A percentile compares a stretch with the other conserved stretches of the same genome.
phyloP scores from a whole-genome alignment of 2,113 vertebrate species.

The Aegypius monachus region DNA sequence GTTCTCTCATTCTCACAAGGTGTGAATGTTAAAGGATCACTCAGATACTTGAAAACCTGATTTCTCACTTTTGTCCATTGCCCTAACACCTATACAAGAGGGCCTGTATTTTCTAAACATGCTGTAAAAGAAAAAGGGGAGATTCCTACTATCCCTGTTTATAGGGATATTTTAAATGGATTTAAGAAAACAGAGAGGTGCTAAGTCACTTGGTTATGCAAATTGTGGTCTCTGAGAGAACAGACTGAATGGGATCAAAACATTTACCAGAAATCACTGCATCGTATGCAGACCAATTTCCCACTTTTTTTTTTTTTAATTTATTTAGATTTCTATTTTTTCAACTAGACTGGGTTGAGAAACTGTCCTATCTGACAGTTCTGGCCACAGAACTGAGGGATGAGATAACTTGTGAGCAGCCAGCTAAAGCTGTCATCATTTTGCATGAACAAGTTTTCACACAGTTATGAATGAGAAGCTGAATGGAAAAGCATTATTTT shows the following conservation, averaged over 20 bases:
- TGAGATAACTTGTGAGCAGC: background rate
- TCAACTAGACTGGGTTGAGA: background rate
- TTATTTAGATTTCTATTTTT: background rate
- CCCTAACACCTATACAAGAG: background rate
- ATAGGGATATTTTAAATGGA: background rate
- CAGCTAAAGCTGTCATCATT: background rate
- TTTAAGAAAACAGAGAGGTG: background rate
- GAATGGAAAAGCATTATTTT: background rate
- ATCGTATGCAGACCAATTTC: background rate
- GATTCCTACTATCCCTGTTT: background rate
- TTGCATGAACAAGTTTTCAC: background rate
- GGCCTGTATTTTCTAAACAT: background rate
- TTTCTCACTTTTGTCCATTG: background rate
- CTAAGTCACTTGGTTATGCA: background rate
- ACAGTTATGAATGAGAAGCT: background rate
- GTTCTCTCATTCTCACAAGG: background rate
- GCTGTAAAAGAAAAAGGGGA: background rate
- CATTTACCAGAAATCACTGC: background rate
- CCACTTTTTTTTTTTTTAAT: background rate
- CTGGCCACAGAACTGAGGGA: background rate
- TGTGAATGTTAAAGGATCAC: background rate
- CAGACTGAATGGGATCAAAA: background rate
- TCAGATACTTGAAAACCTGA: background rate
- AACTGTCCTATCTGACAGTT: background rate
- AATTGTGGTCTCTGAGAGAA: background rate